These are phyloP conservation scores for Cathartes aura DNA, from an alignment of 2,113 vertebrate species.

Conservation along the genomic window DNA sequence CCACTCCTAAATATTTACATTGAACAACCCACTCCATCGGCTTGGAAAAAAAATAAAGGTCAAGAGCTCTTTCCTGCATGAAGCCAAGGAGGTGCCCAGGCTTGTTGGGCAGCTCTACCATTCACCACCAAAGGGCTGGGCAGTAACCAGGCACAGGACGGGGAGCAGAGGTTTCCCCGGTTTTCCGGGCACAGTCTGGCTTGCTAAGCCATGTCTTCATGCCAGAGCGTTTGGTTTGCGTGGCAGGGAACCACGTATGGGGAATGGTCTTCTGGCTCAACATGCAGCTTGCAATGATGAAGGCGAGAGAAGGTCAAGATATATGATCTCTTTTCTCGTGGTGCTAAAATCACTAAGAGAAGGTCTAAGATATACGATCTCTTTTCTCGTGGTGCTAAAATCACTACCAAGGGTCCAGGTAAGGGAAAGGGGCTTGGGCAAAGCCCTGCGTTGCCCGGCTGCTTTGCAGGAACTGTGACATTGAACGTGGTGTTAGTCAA, in stretches of 20 bases:
- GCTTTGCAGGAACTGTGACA: not conserved
- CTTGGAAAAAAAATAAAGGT: not conserved
- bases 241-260: accelerated
- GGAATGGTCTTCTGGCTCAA: not conserved
- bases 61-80: not conserved
- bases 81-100: not conserved
- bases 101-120: not conserved
- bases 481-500: accelerated
- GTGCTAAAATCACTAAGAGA: not conserved
- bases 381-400: not conserved
- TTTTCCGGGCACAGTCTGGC: not conserved
- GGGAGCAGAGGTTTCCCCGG: not conserved
- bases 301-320: not conserved
- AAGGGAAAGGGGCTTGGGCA: not conserved
- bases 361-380: not conserved
- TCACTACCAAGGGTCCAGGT: not conserved
- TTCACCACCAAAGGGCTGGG: not conserved
- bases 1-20: not conserved
- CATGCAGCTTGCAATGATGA: not conserved
- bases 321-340: not conserved
- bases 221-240: not conserved
- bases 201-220: not conserved
- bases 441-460: not conserved
- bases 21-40: accelerated
- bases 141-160: accelerated